Conservation (phyloP, 2,113 vertebrate genomes). For the Hippoglossus stenolepis region DNA sequence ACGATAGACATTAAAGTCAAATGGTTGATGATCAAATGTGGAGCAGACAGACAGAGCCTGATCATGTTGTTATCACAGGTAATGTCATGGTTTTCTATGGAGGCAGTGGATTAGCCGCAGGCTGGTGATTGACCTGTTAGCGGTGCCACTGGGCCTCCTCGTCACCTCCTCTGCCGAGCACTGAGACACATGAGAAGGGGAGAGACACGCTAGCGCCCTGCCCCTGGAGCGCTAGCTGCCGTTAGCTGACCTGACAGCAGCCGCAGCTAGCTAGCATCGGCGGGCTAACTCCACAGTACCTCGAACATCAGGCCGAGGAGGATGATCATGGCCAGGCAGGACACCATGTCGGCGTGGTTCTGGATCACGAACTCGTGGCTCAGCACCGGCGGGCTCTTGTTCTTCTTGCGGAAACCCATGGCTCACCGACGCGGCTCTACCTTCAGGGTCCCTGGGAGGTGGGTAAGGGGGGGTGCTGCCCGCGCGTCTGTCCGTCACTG, state of each 20-base stretch:
- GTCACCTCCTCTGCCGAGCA: slow-evolving; percentile 57
- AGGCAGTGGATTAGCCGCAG: slow-evolving; percentile 17
- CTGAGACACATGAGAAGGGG: slow-evolving; percentile 65
- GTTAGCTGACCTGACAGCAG: slow-evolving; percentile 28
- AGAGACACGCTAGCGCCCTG: slow-evolving; percentile 44
- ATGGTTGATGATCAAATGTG: no score
- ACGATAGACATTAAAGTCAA: neutral
- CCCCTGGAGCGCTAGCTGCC: slow-evolving; percentile 46
- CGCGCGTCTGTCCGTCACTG: slow-evolving; percentile 1
- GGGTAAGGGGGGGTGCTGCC: slow-evolving; percentile 3
- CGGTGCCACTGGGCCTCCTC: slow-evolving; percentile 53
- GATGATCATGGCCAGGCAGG: slow-evolving; percentile 78
- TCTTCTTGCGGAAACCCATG: slow-evolving; percentile 86
- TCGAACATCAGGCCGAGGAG: slow-evolving; percentile 82
- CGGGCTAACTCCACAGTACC: slow-evolving; percentile 75
- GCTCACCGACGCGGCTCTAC: slow-evolving; percentile 35
- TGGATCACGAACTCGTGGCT: slow-evolving; percentile 87
- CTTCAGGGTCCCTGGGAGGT: slow-evolving; percentile 3
- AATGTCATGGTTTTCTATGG: neutral
- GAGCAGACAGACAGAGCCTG: slow-evolving; percentile 4
- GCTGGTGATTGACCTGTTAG: slow-evolving; percentile 41
- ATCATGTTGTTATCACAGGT: slow-evolving; percentile 3
- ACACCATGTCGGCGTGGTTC: slow-evolving; percentile 83
- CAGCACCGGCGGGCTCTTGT: slow-evolving; percentile 81
- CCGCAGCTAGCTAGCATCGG: slow-evolving; percentile 59